Evolutionary conservation across 2,888 invertebrate species (phyloP), one percentile per base, ranked within the genome.

Genomic region (Limulus polyphemus): DNA sequence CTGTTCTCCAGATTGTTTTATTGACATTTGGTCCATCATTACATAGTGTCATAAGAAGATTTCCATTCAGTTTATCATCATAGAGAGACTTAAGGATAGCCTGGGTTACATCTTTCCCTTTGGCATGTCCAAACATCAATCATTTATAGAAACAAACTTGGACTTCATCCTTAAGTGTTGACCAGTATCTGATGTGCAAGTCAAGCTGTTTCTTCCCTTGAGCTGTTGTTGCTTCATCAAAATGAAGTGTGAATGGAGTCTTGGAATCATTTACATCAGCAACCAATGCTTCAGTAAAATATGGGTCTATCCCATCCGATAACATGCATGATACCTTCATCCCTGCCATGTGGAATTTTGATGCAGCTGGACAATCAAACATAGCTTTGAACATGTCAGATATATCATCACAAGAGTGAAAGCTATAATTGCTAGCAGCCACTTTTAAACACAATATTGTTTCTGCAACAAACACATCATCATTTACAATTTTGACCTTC

Each of bases 141-240:
- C 14, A 10, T 12, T 52, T 52, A 12, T 52, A 52, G 17, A 52
- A 52, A 9, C 17, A 17, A 12, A 14, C n/a, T 10, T 16, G 14
- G 17, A 52, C 52, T 17, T 52, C 52, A 17, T 52, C 17, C 13
- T 17, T 12, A 10, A 52, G 14, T 52, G 13, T 16, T 16, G 14
- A 16, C 52, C 52, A 52, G 13, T 52, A 52, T 10, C 52, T 14
- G 10, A 52, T 52, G 17, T 52, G 52, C 52, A 52, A 16, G 17
- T 52, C 13, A 14, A 52, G n/a, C 13, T 52, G 52, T 52, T 52
- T 52, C 52, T 52, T 52, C 9, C n/a, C 13, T 12, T 52, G 52
- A 52, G 14, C n/a, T 52, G n/a, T 14, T 52, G 52, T 52, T 52
- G 52, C 17, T 52, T 52, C 52, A 12, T 52, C 52, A 52, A 16